Base-by-base conservation (phyloP, 2,797 vertebrate species). In the Philypnodon macrostomus region DNA sequence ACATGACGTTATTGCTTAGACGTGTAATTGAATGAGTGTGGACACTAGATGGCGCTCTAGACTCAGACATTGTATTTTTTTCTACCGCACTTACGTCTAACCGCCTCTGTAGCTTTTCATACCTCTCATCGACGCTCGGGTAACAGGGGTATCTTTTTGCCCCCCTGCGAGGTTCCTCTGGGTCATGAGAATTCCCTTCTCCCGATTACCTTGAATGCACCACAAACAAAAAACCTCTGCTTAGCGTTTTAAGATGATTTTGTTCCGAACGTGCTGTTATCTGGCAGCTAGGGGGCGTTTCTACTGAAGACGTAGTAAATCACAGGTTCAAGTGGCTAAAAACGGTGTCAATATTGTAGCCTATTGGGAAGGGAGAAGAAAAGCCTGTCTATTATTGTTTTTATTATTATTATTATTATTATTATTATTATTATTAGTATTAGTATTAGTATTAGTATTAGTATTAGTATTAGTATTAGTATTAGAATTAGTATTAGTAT, bases 291-390 rank as follows among this genome's bases (percentile, higher is more conserved):
- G 44, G 52, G 27, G 54, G 57, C 61, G 67, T 37, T 26, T 21
- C 58, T 21, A 17, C 46, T 54, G 72, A 23, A 24, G 40, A 48
- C 7, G 61, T 68, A n/a, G 42, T 75, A 73, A 73, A 79, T 79
- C 61, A 59, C 1, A 3, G 47, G 10, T 31, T 49, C 50, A 62
- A 65, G 32, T 55, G 64, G 57, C 9, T 46, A 32, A 11, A 36
- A 33, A 26, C 9, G 8, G 19, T 5, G 50, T 19, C 36, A n/a
- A 34, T 15, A n/a, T 30, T 34, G 16, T 18, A 16, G n/a, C 53
- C 52, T 26, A 29, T 36, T 53, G 44, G 1, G 8, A 24, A 21
- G 14, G 9, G 11, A 6, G 16, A 41, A 32, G 10, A 14, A 15
- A 33, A 6, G 4, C n/a, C n/a, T n/a, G n/a, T n/a, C 4, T 17